Evolutionary conservation across 2,113 vertebrate genomes (phyloP).

Genomic region (Mystacornis crossleyi): DNA sequence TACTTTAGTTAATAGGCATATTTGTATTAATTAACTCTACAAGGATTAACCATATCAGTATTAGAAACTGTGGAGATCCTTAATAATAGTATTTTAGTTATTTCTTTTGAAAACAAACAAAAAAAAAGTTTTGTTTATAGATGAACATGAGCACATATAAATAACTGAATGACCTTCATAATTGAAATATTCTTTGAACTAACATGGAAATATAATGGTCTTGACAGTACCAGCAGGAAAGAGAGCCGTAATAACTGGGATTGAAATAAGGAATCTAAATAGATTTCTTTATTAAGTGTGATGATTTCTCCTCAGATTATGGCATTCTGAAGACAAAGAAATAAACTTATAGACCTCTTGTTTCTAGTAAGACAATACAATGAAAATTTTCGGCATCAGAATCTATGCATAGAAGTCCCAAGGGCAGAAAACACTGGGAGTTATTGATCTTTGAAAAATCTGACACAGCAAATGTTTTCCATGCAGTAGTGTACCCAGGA

Average conservation of each 20-base stretch:
- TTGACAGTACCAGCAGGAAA: background rate
- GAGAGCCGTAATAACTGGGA: background rate
- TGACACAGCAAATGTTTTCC: constrained; percentile 27
- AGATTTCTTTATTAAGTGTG: background rate
- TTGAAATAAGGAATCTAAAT: background rate
- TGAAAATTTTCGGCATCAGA: background rate
- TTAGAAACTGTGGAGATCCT: background rate
- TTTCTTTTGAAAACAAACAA: background rate
- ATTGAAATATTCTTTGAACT: background rate
- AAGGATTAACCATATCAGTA: background rate
- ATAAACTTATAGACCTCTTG: background rate
- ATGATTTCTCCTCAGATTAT: background rate
- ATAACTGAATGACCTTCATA: background rate
- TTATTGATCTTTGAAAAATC: constrained; percentile 35
- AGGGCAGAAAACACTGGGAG: background rate
- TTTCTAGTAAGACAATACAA: background rate
- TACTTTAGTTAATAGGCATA: too few species aligned
- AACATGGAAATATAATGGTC: background rate
- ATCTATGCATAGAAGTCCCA: background rate
- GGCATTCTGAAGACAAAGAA: background rate
- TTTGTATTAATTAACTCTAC: too few species aligned
- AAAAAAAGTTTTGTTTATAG: background rate
- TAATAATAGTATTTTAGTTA: background rate
- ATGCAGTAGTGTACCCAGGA: background rate
- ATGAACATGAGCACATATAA: background rate